phyloP scores from a whole-genome alignment of 2,888 invertebrate genomes.

The Leptarthrus brevirostris region DNA sequence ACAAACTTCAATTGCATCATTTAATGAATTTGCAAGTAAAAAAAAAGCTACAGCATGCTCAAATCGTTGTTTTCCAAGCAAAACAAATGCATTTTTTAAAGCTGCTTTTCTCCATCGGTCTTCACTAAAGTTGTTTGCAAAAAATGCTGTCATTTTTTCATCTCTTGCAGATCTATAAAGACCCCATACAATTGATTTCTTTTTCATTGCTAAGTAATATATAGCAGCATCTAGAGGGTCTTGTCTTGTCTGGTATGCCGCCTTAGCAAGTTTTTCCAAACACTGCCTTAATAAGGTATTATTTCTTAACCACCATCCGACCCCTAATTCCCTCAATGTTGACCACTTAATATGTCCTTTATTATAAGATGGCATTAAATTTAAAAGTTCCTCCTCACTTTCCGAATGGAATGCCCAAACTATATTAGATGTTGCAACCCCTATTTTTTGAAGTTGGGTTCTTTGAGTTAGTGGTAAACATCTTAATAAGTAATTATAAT shows the following conservation, averaged over 20 bases:
- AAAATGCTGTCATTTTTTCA: constrained; percentile 94
- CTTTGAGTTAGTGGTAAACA: constrained; percentile 93
- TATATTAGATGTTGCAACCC: constrained; percentile 88
- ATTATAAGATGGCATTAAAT: constrained; percentile 87
- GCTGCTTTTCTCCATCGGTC: constrained; percentile 98
- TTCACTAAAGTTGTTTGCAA: constrained; percentile 91
- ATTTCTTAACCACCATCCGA: constrained; percentile 97
- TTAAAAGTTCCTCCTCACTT: constrained; percentile 93
- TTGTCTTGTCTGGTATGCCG: constrained; percentile 89
- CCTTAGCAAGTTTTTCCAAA: constrained; percentile 93
- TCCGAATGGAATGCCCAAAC: constrained; percentile 99
- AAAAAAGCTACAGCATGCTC: constrained; percentile 99
- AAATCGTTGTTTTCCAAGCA: constrained; percentile 95
- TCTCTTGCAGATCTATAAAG: constrained; percentile 89
- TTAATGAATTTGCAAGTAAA: constrained; percentile 90
- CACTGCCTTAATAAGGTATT: constrained; percentile 82
- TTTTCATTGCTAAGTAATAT: constrained; percentile 97
- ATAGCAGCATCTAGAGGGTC: constrained; percentile 98
- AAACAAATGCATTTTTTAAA: constrained; percentile 95
- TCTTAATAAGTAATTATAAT: constrained; percentile 93
- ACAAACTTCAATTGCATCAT: constrained; percentile 93
- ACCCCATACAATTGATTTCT: constrained; percentile 96
- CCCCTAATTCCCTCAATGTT: constrained; percentile 87
- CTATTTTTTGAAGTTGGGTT: constrained; percentile 85
- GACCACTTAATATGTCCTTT: constrained; percentile 90